Evolutionary conservation across 2,888 invertebrate genomes (phyloP), one percentile per base, ranked within the genome.

Genomic region (Idaea biselata): DNA sequence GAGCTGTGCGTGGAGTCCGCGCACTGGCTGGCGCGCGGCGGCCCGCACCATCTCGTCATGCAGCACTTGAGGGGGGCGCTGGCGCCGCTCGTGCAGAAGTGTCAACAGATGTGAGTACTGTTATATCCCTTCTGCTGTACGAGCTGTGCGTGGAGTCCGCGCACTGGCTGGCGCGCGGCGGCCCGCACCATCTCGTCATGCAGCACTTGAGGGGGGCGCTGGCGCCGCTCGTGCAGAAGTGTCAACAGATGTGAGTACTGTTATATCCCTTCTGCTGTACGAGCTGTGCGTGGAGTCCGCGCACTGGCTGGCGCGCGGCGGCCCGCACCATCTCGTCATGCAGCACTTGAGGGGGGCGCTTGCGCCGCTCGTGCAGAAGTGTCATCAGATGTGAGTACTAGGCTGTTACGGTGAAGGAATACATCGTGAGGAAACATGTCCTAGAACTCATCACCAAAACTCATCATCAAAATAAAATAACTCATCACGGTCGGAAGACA

Each of bases 1-100:
- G 99, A 99, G 87, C 96, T 99, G 70, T 97, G 98, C 70, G 95
- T 98, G 73, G 99, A 99, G 88, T 96, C 98, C 1, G 98, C 98
- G 31, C 97, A 97, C 80, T 98, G 97, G 93, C 93, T 99, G 77
- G 96, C 97, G 54, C 94, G 98, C 64, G 97, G 91, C 69, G 91
- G 91, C 0, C 89, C 91, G 58, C 97, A 97, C 63, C 95, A 96
- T 64, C 91, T 97, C 70, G 95, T 97, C 60, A 95, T 97, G 94
- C 97, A 97, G 81, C 97, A 98, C 86, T 91, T 99, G 73, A 93
- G 99, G 55, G 97, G 98, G 11, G 96, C 98, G 6, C 94, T 99
- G 58, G 96, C 97, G 73, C 98, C 99, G 6, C 94, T 99, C 58
- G 97, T 99, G 71, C 98, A 98, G 91, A 98, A 98, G 88, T 99